These are phyloP conservation scores for Cheilosia pagana DNA, from an alignment of 2,888 invertebrate species.

Conservation along the genomic window DNA sequence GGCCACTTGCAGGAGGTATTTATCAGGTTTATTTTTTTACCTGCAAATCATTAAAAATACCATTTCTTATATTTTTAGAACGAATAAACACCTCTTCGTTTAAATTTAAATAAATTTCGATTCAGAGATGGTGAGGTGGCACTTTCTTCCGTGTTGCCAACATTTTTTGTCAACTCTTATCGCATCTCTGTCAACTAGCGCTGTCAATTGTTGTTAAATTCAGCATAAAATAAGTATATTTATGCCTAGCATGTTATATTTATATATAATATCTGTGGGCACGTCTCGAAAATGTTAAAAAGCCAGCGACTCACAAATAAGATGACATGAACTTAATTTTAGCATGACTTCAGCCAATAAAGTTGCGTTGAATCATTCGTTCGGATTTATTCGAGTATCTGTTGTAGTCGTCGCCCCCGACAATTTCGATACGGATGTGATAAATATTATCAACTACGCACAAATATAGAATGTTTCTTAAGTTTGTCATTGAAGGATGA, in stretches of 20 bases:
- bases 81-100: slow-evolving; percentile 12
- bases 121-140: slow-evolving; percentile 17
- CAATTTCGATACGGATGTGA: slow-evolving; percentile 64
- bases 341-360: slow-evolving; percentile 31
- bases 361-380: slow-evolving; percentile 59
- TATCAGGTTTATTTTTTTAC: neutral
- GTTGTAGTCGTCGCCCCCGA: slow-evolving; percentile 33
- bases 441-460: slow-evolving; percentile 56
- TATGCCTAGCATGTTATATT: neutral
- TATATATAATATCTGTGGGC: slow-evolving; percentile 28
- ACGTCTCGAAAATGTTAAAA: slow-evolving; percentile 52
- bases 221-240: neutral
- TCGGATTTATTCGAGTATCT: slow-evolving; percentile 29
- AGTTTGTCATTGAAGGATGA: slow-evolving; percentile 37
- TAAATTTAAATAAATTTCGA: slow-evolving; percentile 10
- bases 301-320: slow-evolving; percentile 40
- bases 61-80: slow-evolving; percentile 6
- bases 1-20: too few species aligned
- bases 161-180: neutral
- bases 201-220: slow-evolving; percentile 17
- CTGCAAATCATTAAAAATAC: slow-evolving; percentile 31
- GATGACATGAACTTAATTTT: slow-evolving; percentile 54
- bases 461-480: too few species aligned
- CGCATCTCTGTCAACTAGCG: neutral
- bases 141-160: slow-evolving; percentile 12